Evolutionary conservation across 2,797 vertebrate genomes (phyloP).

Genomic region (Bryconaethiops microstoma): DNA sequence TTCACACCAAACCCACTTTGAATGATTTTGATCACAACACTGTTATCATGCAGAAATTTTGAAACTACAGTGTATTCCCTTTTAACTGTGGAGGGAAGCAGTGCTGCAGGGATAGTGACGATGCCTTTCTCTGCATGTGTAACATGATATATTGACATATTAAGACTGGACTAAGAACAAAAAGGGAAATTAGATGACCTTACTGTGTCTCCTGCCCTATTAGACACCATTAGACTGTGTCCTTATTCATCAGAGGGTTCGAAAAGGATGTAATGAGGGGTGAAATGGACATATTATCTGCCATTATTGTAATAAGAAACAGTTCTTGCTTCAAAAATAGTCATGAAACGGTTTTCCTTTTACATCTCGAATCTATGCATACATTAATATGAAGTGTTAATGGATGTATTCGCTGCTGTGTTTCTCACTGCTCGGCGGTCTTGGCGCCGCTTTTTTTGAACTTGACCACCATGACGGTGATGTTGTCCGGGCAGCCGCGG

Average conservation of each 20-base stretch:
- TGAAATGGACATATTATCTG: constrained; percentile 20
- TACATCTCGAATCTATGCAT: constrained; percentile 48
- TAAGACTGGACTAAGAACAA: background rate
- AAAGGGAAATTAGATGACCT: background rate
- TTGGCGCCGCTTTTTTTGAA: constrained; percentile 89
- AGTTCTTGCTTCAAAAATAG: constrained; percentile 64
- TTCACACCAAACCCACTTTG: too few relatives aligned
- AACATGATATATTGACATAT: background rate
- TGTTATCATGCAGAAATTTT: too few relatives aligned
- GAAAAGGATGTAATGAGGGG: background rate
- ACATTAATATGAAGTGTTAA: constrained; percentile 47
- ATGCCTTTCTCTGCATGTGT: too few relatives aligned
- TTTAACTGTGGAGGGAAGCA: background rate
- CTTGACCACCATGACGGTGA: constrained; percentile 99
- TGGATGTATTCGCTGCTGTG: constrained; percentile 46
- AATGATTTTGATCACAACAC: too few relatives aligned
- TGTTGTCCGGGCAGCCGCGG: constrained; percentile 95
- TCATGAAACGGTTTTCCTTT: constrained; percentile 36
- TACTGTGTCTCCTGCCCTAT: background rate
- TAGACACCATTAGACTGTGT: background rate
- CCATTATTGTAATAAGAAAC: constrained; percentile 60
- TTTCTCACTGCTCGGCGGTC: constrained; percentile 79
- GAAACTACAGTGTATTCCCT: too few relatives aligned
- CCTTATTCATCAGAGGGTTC: background rate
- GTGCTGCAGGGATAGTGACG: background rate